Evolutionary conservation across 2,113 vertebrate species (phyloP).

Genomic region (Labrus mixtus): DNA sequence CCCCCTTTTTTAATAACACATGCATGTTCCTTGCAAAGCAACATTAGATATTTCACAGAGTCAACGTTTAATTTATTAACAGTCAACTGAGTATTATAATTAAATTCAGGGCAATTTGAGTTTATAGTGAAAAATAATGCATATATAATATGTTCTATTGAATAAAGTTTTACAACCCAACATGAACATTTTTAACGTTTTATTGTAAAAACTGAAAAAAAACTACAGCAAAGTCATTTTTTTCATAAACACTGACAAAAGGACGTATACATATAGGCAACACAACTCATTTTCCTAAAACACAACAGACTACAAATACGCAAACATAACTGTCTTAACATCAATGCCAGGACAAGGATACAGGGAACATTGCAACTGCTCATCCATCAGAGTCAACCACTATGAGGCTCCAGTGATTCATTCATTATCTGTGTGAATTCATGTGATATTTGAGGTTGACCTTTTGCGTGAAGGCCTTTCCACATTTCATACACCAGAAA

Average conservation of each 20-base stretch:
- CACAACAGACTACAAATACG: slow-evolving; percentile 9
- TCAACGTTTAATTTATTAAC: neutral
- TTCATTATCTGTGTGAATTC: slow-evolving; percentile 47
- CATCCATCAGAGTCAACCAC: neutral
- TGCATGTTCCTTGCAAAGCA: slow-evolving; percentile 25
- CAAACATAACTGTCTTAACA: neutral
- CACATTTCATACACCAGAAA: slow-evolving; percentile 71
- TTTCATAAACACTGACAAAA: slow-evolving; percentile 11
- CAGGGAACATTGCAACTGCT: neutral
- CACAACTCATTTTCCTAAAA: slow-evolving; percentile 1
- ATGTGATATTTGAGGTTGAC: slow-evolving; percentile 77
- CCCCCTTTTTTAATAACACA: neutral
- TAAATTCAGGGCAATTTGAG: slow-evolving; percentile 2
- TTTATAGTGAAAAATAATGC: neutral
- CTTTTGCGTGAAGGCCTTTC: slow-evolving; percentile 76
- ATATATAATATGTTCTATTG: slow-evolving; percentile 24
- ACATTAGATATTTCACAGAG: neutral
- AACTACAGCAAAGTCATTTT: neutral
- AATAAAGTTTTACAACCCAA: slow-evolving; percentile 47
- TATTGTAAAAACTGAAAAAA: slow-evolving; percentile 34
- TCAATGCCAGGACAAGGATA: neutral
- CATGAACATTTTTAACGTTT: slow-evolving; percentile 26
- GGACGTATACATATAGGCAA: neutral
- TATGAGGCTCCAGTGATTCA: neutral
- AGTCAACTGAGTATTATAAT: neutral